These are phyloP conservation scores for Leucophora obtusa DNA, from an alignment of 2,888 invertebrate genomes.

Conservation along the genomic window DNA sequence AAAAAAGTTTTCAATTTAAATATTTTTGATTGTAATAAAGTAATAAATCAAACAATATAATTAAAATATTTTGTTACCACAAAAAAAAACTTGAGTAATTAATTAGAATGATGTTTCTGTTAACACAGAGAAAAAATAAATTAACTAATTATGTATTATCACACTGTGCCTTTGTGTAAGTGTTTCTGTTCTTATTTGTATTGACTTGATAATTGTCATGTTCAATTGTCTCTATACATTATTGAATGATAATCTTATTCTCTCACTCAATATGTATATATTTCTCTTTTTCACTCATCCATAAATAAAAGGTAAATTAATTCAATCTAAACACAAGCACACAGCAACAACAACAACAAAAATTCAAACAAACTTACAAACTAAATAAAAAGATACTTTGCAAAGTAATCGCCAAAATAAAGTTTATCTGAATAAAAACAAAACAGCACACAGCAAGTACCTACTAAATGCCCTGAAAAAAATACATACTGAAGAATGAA, in stretches of 20 bases:
- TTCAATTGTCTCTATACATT: slow-evolving; percentile 46
- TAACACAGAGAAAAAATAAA: slow-evolving; percentile 32
- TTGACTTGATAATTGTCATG: slow-evolving; percentile 57
- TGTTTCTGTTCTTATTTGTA: slow-evolving; percentile 16
- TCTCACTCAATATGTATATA: background rate
- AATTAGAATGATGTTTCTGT: background rate
- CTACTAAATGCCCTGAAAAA: slow-evolving; percentile 58
- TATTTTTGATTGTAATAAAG: too few relatives aligned
- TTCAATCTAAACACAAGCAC: slow-evolving; percentile 49
- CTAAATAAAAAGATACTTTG: slow-evolving; percentile 53
- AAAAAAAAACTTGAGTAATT: background rate
- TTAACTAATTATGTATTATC: slow-evolving; percentile 51
- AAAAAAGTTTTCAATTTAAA: too few relatives aligned
- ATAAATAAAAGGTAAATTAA: slow-evolving; percentile 48
- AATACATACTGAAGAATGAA: slow-evolving; percentile 20
- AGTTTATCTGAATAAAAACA: slow-evolving; percentile 55
- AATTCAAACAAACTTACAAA: slow-evolving; percentile 48
- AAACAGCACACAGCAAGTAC: slow-evolving; percentile 37
- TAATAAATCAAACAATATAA: background rate
- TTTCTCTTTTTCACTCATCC: slow-evolving; percentile 4
- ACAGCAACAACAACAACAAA: slow-evolving; percentile 36
- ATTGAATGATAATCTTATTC: slow-evolving; percentile 42
- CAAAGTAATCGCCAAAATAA: slow-evolving; percentile 61
- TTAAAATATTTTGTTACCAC: background rate
- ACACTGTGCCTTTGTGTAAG: slow-evolving; percentile 41